Evolutionary conservation across 2,113 vertebrate species (phyloP), one percentile per base, ranked within the genome.

Genomic region (Periophthalmus modestus): DNA sequence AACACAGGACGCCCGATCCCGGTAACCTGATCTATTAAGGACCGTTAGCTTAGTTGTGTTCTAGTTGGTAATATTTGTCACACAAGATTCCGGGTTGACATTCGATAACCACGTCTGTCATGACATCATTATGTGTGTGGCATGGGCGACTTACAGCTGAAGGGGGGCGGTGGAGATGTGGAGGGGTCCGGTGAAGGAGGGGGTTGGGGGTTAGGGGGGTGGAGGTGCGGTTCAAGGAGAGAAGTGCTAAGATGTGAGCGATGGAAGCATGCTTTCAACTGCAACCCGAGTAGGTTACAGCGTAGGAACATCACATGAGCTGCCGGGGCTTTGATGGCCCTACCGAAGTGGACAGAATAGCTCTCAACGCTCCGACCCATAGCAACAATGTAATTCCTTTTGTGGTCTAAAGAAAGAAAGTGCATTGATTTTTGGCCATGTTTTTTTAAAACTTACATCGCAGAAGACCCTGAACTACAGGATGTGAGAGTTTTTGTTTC

Each of bases 221-320:
- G 58, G 18, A 23, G 46, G 23, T 14, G 57, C 4, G 68, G 72
- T 75, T 86, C 79, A 80, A 80, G 87, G 82, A 80, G 82, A 80
- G 82, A 81, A 82, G 83, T 59, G 78, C 74, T 82, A 84, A 87
- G 81, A 87, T 47, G 81, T 62, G 54, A 77, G 74, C 72, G 66
- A 61, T 66, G 4, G 48, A 80, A 62, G 78, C 73, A 77, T 82
- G 86, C 85, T 74, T 81, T 82, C 77, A 87, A 73, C 72, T 89
- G 91, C 68, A 90, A 91, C 85, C 72, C 2, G 89, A 92, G 89
- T 89, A 89, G 89, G 89, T 88, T 90, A 88, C 74, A 74, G 66
- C 50, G 33, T 50, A 66, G 73, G 36, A 71, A 59, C 57, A 79
- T 88, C 86, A 85, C 82, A 88, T 82, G 85, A 16, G 81, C 68